phyloP scores from a whole-genome alignment of 1,140 invertebrate genomes.

The Macrosteles quadrilineatus region DNA sequence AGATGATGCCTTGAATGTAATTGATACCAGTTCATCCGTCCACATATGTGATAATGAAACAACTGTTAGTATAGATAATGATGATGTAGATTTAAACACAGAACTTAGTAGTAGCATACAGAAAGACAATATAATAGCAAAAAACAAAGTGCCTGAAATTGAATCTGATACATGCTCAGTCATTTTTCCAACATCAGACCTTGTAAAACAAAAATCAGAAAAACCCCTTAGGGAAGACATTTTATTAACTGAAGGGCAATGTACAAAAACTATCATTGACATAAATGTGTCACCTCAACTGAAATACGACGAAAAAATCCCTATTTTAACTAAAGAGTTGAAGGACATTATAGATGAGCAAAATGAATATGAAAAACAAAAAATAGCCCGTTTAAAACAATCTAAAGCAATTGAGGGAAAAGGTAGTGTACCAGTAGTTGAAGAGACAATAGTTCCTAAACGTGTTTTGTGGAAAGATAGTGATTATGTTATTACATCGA shows the following conservation, averaged over 20 bases:
- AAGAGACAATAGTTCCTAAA: slow-evolving; percentile 33
- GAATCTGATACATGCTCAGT: neutral
- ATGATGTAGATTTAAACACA: too few species aligned
- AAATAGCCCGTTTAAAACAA: neutral
- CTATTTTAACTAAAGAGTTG: slow-evolving; percentile 33
- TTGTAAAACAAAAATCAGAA: too few species aligned
- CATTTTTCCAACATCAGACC: neutral
- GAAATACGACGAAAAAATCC: neutral
- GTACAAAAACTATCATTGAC: slow-evolving; percentile 6
- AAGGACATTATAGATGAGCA: slow-evolving; percentile 36
- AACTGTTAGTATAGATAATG: neutral
- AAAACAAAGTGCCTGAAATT: neutral
- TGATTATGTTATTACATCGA: too few species aligned
- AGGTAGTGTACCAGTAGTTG: slow-evolving; percentile 2
- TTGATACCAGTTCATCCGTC: slow-evolving; percentile 15
- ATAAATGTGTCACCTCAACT: neutral
- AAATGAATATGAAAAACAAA: slow-evolving; percentile 20
- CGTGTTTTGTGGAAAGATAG: slow-evolving; percentile 14
- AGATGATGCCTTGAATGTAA: slow-evolving; percentile 33
- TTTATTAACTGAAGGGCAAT: too few species aligned
- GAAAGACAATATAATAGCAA: too few species aligned
- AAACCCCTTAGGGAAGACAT: too few species aligned
- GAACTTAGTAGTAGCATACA: too few species aligned
- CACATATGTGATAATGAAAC: slow-evolving; percentile 8
- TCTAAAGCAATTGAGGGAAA: neutral